phyloP scores from a whole-genome alignment of 2,888 invertebrate genomes.

The Polietes domitor region DNA sequence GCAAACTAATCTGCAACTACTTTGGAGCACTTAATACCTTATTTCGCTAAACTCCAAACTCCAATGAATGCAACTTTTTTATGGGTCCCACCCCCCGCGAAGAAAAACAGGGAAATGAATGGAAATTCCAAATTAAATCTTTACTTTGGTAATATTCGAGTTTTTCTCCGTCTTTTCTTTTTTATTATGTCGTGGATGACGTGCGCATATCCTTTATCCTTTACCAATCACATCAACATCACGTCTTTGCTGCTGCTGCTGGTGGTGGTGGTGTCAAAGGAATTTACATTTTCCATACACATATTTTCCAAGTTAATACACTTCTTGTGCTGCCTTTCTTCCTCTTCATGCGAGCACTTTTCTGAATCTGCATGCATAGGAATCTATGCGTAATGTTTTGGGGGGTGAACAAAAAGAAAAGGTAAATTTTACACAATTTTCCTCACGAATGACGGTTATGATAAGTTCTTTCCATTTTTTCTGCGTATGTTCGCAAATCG shows the following conservation, averaged over 20 bases:
- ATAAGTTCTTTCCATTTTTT: constrained; percentile 52
- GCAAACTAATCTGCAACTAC: constrained; percentile 42
- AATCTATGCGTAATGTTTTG: no score
- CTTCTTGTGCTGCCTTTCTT: no score
- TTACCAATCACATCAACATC: constrained; percentile 50
- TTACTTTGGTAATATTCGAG: background rate
- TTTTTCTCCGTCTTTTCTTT: background rate
- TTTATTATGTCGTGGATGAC: background rate
- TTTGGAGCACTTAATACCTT: constrained; percentile 47
- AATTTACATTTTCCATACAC: constrained; percentile 27
- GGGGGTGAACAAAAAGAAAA: constrained; percentile 27
- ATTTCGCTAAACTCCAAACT: constrained; percentile 37
- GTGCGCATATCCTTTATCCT: constrained; percentile 27
- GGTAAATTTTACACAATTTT: constrained; percentile 75
- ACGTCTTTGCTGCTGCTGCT: background rate
- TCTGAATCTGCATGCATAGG: background rate
- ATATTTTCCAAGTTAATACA: constrained; percentile 59
- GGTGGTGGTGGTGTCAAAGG: background rate
- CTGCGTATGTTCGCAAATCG: background rate
- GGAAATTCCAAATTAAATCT: constrained; percentile 40
- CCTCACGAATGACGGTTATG: constrained; percentile 72
- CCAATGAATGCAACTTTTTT: constrained; percentile 46
- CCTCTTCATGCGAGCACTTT: constrained; percentile 37
- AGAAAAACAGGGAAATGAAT: background rate
- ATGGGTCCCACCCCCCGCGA: background rate